These are phyloP conservation scores for Drepana arcuata DNA, from an alignment of 1,140 invertebrate species.

Conservation along the genomic window DNA sequence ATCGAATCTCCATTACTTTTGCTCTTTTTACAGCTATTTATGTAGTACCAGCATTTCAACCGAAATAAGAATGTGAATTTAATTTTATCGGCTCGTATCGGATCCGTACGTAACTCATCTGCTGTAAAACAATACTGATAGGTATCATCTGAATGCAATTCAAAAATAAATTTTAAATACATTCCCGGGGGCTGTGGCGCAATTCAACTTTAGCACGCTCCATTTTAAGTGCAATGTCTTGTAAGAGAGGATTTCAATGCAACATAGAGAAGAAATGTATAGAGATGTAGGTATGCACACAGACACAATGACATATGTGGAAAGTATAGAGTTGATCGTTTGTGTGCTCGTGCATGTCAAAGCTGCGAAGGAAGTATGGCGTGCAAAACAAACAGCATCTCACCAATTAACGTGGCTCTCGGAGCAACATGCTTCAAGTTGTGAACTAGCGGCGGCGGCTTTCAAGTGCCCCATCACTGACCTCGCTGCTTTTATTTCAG, in stretches of 20 bases:
- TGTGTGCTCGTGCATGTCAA: conserved; percentile 14
- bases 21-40: conserved; percentile 57
- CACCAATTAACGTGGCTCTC: conserved; percentile 59
- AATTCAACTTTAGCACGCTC: conserved; percentile 40
- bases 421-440: conserved; percentile 42
- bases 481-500: conserved; percentile 37
- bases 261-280: no score
- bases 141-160: conserved; percentile 46
- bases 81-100: conserved; percentile 50
- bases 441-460: conserved; percentile 38
- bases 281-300: not conserved
- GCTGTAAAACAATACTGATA: conserved; percentile 61
- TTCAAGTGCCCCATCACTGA: conserved; percentile 26
- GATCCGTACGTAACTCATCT: conserved; percentile 47
- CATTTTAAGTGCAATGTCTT: conserved; percentile 58
- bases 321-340: no score
- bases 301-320: not conserved
- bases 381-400: conserved; percentile 28
- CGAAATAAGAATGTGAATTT: conserved; percentile 52
- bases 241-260: no score
- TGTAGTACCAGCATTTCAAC: conserved; percentile 26
- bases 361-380: conserved; percentile 9
- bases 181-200: conserved; percentile 33
- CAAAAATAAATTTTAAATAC: conserved; percentile 54
- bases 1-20: conserved; percentile 34